A percentile compares a stretch with the other conserved stretches of the same genome.
These are phyloP conservation scores for Momotus momota DNA, from an alignment of 2,797 vertebrate species.

Conservation along the genomic window DNA sequence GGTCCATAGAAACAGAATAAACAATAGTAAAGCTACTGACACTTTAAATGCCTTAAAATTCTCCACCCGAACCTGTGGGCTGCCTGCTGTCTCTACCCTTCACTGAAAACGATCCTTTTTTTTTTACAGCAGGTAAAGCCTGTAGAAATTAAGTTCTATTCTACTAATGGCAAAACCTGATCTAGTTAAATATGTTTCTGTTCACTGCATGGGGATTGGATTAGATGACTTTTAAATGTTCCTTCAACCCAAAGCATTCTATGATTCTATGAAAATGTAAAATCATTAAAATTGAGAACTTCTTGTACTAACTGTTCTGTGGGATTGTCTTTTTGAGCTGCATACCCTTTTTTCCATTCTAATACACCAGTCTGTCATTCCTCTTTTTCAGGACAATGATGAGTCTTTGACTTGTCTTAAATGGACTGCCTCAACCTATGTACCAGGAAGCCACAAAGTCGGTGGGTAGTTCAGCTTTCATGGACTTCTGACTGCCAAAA, in stretches of 20 bases:
- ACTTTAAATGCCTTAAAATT: neutral
- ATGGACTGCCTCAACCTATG: neutral
- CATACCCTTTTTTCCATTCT: neutral
- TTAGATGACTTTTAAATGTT: no score
- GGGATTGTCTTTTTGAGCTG: neutral
- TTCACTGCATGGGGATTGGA: no score
- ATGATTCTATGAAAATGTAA: neutral
- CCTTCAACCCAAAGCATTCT: no score
- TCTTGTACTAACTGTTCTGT: neutral
- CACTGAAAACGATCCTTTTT: neutral
- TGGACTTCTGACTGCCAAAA: neutral
- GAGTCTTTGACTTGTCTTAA: neutral
- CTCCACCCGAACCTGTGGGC: neutral
- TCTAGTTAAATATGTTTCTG: no score
- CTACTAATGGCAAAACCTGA: neutral
- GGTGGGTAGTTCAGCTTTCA: neutral
- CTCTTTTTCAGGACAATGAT: neutral
- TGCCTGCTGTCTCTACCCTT: accelerated
- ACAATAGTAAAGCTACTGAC: neutral
- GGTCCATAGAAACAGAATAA: neutral
- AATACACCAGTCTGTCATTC: neutral
- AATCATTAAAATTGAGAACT: neutral
- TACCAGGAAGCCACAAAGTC: neutral
- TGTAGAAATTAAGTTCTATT: neutral
- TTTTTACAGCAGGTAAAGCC: neutral